Percentiles rank a stretch among this genome's conserved stretches.
Evolutionary conservation across 2,113 vertebrate species (phyloP).

Genomic region (Hyperopisus bebe): DNA sequence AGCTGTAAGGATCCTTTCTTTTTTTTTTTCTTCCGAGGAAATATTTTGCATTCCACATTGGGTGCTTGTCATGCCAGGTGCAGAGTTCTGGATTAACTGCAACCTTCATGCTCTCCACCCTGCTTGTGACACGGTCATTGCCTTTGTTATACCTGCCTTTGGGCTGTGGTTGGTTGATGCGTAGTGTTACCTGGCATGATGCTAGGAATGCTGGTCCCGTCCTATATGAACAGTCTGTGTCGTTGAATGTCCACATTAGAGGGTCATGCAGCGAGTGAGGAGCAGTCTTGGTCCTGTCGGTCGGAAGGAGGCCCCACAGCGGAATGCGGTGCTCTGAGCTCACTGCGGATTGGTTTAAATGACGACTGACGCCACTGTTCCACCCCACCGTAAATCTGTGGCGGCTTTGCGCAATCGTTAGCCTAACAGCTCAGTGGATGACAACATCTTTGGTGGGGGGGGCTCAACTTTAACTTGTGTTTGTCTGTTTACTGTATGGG

Average conservation of each 20-base stretch:
- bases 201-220: neutral
- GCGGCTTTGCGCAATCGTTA: neutral
- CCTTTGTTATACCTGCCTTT: neutral
- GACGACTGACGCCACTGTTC: neutral
- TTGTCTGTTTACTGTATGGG: neutral
- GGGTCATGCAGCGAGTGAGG: neutral
- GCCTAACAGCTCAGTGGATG: neutral
- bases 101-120: neutral
- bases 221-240: neutral
- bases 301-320: neutral
- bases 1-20: neutral
- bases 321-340: neutral
- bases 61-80: neutral
- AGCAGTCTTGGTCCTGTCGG: neutral
- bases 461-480: neutral
- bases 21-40: neutral
- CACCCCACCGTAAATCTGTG: neutral
- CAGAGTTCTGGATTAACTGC: neutral
- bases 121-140: neutral
- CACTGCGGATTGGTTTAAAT: neutral
- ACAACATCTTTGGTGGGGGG: neutral
- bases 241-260: neutral
- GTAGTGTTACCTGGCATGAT: neutral
- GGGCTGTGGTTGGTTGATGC: neutral
- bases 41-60: neutral